Evolutionary conservation across 2,888 invertebrate species (phyloP), one percentile per base, ranked within the genome.

Genomic region (Dione juno): DNA sequence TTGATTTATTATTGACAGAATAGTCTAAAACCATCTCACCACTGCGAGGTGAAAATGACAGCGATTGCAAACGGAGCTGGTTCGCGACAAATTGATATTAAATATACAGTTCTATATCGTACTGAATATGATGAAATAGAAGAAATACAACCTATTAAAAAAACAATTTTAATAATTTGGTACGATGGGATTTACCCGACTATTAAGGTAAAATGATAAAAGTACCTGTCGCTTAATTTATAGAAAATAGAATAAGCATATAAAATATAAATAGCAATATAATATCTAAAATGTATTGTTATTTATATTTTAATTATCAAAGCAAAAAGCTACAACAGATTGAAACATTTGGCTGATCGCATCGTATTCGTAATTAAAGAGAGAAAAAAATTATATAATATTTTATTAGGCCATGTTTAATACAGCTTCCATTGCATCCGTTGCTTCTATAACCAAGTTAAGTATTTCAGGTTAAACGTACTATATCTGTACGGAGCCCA

Each of bases 121-220:
- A 88, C 88, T 2, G 91, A 90, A 72, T 81, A 79, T 50, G 88
- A 87, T 10, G 89, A 89, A 67, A 77, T 92, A 3, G 85, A 86
- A 69, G 91, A 92, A 75, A 88, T 90, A 76, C 88, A 89, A 68
- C 90, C 92, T 0, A 78, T 88, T 2, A 78, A 57, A n/a, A 89
- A 86, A 72, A 86, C 81, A 0, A 89, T 93, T 71, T 88, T 88
- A 72, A 84, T 73, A n/a, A 73, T 93, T 66, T 93, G 90, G 90
- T 93, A 92, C 67, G 92, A 92, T 70, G 92, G 92, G 6, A 90
- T 92, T 74, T 92, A 91, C 76, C 92, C 93, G 37, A 92, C 86
- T 3, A 78, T 90, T 3, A 88, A 91, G 89, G 93, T 90, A 21
- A 43, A 21, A 52, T 21, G 0, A 0, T 9, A 53, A 28, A 53